Conservation (phyloP, 2,888 invertebrate species). For the Eristalis arbustorum region DNA sequence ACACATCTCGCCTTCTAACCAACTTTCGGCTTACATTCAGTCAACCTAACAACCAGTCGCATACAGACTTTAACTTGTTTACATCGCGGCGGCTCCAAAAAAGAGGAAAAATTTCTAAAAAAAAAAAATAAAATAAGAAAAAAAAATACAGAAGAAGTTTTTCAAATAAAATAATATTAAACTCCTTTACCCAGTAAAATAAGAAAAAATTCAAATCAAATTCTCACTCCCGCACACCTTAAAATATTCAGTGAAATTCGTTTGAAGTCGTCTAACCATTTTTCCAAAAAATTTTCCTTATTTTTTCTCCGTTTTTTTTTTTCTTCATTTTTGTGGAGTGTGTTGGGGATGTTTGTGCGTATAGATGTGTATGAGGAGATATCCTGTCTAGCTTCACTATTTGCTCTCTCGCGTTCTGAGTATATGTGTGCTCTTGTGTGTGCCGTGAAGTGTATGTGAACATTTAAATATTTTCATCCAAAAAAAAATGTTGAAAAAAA, state of each 20-base stretch:
- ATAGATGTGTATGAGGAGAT: neutral
- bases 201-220: too few relatives aligned
- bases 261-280: too few relatives aligned
- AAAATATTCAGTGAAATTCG: too few relatives aligned
- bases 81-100: slow-evolving; percentile 55
- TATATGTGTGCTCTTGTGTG: neutral
- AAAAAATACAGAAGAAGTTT: neutral
- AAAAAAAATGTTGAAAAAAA: neutral
- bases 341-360: neutral
- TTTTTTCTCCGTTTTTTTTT: neutral
- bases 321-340: neutral
- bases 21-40: slow-evolving; percentile 33
- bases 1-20: slow-evolving; percentile 1
- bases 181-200: neutral
- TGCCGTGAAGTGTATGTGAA: neutral
- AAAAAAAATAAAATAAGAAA: too few relatives aligned
- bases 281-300: neutral
- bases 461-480: neutral
- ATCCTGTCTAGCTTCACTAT: neutral
- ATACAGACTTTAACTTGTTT: slow-evolving; percentile 59
- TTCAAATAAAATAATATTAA: neutral
- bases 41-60: slow-evolving; percentile 52
- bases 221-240: neutral
- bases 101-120: neutral
- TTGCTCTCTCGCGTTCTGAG: neutral